A percentile compares a stretch with the other conserved stretches of the same genome.
Conservation (phyloP, 2,797 vertebrate species). For the Gymnocypris eckloni region DNA sequence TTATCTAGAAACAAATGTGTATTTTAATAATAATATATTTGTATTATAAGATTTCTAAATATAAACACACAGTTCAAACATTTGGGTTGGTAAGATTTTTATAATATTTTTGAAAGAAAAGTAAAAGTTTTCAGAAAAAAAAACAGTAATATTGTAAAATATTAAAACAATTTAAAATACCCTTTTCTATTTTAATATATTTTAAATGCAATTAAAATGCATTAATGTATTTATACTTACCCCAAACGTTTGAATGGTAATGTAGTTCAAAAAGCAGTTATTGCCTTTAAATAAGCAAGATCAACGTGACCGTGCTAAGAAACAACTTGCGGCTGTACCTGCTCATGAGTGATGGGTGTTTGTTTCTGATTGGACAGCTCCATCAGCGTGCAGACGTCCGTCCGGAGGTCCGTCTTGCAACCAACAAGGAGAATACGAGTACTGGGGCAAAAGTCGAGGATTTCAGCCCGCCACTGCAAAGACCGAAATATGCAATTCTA, state of each 20-base stretch:
- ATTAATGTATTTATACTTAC: neutral
- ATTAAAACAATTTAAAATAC: too few species aligned
- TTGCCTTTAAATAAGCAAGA: neutral
- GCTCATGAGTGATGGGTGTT: conserved; percentile 91
- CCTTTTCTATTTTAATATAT: too few species aligned
- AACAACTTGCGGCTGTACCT: conserved; percentile 73
- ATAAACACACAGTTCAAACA: neutral
- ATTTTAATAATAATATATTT: neutral
- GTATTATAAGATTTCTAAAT: neutral
- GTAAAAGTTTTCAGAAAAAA: too few species aligned
- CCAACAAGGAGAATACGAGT: conserved; percentile 93
- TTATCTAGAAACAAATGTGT: neutral
- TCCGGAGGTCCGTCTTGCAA: conserved; percentile 93
- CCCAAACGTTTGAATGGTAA: neutral
- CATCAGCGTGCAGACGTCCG: conserved; percentile 93
- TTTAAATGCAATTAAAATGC: neutral
- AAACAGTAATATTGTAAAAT: neutral
- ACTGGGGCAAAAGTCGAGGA: conserved; percentile 92
- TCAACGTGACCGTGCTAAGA: neutral
- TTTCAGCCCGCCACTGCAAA: conserved; percentile 92
- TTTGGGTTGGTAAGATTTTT: too few species aligned
- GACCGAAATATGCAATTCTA: conserved; percentile 20
- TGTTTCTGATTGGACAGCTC: conserved; percentile 95
- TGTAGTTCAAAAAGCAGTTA: neutral
- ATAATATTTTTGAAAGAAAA: too few species aligned